Base-by-base conservation (phyloP, 1,140 invertebrate genomes). In the Calosoma granatense region DNA sequence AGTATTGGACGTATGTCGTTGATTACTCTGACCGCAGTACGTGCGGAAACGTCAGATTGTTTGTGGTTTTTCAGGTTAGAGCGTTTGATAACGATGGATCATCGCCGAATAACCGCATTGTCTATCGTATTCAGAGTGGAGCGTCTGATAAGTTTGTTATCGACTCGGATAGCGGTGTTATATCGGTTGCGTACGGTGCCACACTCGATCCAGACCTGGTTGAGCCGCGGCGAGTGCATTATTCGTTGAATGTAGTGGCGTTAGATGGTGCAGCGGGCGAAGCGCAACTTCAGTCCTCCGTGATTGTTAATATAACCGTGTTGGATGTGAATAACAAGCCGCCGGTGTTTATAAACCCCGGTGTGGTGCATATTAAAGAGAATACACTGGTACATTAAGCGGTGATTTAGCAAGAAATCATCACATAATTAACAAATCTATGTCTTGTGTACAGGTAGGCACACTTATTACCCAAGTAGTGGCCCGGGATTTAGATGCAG, bases 71-170 rank as follows among this genome's bases (percentile, higher is more conserved):
- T 4, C 60, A 85, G 81, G 84, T 94, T 1, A 81, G 83, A 72
- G 88, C 92, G 0, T 80, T 81, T 61, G 93, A 96, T 74, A 79
- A 75, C 1, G 93, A 97, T 71, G 84, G 88, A 1, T 94, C 91
- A 0, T 75, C 85, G 1, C 88, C 90, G 1, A 93, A 94, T 69
- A 94, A 92, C 69, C 79, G 81, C 54, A 73, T 97, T 0, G 87
- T 91, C 2, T 96, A 97, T 70, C 79, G 90, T 59, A 92, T 97
- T 51, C 83, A 88, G 67, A 81, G 80, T 58, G 94, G 94, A 2
- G 90, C 90, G 1, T 81, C 82, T 20, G 94, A 96, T 67, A 97
- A 96, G 74, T 98, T 97, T 72, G 82, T 90, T 0, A 92, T 97
- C 9, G 86, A 90, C 64, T 79, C 89, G 0, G 83, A 86, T 63